Evolutionary conservation across 2,113 vertebrate species (phyloP), one percentile per base, ranked within the genome.

Genomic region (Willisornis vidua): DNA sequence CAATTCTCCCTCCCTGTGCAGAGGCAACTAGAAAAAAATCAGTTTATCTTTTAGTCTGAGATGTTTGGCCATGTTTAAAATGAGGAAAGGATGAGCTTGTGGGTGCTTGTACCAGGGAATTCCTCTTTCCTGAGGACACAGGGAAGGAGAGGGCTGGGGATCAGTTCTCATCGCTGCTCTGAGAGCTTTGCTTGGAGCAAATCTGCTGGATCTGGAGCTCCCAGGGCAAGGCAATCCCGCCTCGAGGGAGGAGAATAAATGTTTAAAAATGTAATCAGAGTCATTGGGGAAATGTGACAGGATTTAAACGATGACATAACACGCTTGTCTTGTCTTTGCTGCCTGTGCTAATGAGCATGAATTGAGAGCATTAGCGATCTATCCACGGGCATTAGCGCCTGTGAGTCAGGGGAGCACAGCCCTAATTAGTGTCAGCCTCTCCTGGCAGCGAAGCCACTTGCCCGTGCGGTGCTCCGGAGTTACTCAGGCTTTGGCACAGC

Each of bases 191-290:
- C 79, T 91, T 4, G 48, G 37, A 67, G 58, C 33, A 12, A 39
- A 62, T 11, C 62, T 29, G 63, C 33, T 5, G 24, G 5, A 45
- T 35, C 73, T 19, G 28, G 33, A 81, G 84, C 61, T 74, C 41
- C 43, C 81, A 11, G 75, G 16, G 19, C 94, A 35, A 19, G 59
- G 43, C 68, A 68, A 8, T 48, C 80, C 89, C 58, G 73, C 90
- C 85, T 39, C 39, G 3, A 58, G 43, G 91, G 65, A 72, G 87
- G 48, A 92, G 95, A 96, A 93, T 48, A 94, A 96, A 95, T 90
- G 91, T 94, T 97, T 95, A 1, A 70, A 84, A 96, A 93, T 11
- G 61, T 58, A 94, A 93, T 96, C 86, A 55, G 89, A 96, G 93
- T 87, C 94, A 85, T 0, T 75, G 90, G 95, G 91, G 94, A 96